Percentiles rank a stretch among this genome's conserved stretches.
These are phyloP conservation scores for Selene dorsalis DNA, from an alignment of 2,797 vertebrate genomes.

Conservation along the genomic window DNA sequence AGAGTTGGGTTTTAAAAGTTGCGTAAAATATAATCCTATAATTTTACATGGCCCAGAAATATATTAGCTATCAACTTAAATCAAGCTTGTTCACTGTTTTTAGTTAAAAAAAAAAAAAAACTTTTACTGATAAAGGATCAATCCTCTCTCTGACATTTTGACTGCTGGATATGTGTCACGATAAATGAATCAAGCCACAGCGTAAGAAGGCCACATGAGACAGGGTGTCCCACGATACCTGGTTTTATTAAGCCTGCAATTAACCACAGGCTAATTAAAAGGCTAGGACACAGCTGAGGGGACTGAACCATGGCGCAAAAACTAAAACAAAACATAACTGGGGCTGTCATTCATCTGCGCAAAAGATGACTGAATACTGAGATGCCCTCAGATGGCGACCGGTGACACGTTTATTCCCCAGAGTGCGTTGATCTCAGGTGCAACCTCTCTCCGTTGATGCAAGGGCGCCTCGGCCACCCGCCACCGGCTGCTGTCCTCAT, in stretches of 20 bases:
- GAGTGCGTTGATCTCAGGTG: slow-evolving; percentile 72
- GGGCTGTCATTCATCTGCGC: slow-evolving; percentile 53
- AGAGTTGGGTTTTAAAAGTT: background rate
- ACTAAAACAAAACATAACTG: slow-evolving; percentile 59
- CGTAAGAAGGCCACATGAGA: slow-evolving; percentile 53
- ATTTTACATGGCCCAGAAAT: background rate
- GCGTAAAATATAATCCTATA: background rate
- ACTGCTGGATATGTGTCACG: slow-evolving; percentile 50
- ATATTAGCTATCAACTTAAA: background rate
- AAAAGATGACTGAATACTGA: slow-evolving; percentile 36
- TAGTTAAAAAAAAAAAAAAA: background rate
- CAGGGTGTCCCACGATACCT: slow-evolving; percentile 65
- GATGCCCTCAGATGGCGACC: slow-evolving; percentile 43
- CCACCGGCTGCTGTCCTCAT: slow-evolving; percentile 50
- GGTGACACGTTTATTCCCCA: slow-evolving; percentile 58
- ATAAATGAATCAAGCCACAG: slow-evolving; percentile 23
- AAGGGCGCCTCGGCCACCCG: slow-evolving; percentile 31
- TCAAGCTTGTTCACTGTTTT: background rate
- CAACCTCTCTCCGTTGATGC: slow-evolving; percentile 41
- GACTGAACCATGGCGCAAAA: slow-evolving; percentile 47
- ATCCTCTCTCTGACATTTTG: slow-evolving; percentile 10
- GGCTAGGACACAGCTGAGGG: slow-evolving; percentile 76
- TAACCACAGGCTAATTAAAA: slow-evolving; percentile 83
- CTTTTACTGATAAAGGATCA: background rate
- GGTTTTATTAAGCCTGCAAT: slow-evolving; percentile 81